Conservation (phyloP, 2,113 vertebrate species). For the Corvus moneduloides region DNA sequence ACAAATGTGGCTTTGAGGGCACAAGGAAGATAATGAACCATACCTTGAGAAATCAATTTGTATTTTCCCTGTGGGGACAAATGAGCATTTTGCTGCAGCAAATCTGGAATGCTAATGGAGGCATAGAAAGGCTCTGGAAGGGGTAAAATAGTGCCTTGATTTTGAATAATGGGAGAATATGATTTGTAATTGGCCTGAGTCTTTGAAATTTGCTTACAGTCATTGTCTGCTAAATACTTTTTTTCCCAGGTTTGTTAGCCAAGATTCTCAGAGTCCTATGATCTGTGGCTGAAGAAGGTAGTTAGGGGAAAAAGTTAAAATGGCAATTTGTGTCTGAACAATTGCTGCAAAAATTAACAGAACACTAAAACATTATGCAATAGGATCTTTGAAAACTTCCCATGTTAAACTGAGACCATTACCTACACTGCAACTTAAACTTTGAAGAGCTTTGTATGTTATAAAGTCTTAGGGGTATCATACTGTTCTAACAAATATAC, state of each 20-base stretch:
- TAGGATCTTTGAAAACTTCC: background rate
- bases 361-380: background rate
- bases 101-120: background rate
- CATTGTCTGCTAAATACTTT: slow-evolving; percentile 8
- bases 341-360: background rate
- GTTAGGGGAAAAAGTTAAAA: background rate
- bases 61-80: background rate
- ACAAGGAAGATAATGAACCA: background rate
- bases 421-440: background rate
- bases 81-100: background rate
- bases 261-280: slow-evolving; percentile 13
- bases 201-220: slow-evolving; percentile 1
- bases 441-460: background rate
- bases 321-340: background rate
- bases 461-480: background rate
- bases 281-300: slow-evolving; percentile 38
- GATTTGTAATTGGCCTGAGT: background rate
- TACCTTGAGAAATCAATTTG: background rate
- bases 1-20: background rate
- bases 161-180: background rate
- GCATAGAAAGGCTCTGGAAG: background rate
- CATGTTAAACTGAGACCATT: background rate
- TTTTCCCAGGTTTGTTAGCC: slow-evolving; percentile 15
- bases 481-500: background rate
- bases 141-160: background rate